Evolutionary conservation across 2,888 invertebrate genomes (phyloP).

Genomic region (Shargacucullia verbasci): DNA sequence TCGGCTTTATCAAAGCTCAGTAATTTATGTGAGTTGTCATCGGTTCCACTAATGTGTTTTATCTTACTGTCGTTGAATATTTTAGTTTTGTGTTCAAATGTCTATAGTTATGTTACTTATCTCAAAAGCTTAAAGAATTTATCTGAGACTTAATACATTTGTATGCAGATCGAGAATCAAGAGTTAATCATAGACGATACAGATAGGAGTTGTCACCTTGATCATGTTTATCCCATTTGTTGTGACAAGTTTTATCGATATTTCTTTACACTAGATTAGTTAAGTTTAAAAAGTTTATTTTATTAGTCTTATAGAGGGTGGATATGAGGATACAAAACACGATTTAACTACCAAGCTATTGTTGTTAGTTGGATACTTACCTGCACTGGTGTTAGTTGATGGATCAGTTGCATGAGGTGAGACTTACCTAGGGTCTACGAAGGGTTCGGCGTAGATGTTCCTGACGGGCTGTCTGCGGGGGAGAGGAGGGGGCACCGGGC

Average conservation of each 20-base stretch:
- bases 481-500: conserved; percentile 90
- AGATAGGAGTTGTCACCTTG: conserved; percentile 27
- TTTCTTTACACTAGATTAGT: background rate
- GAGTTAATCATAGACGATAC: conserved; percentile 29
- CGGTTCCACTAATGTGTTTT: conserved; percentile 71
- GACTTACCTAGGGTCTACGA: conserved; percentile 90
- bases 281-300: background rate
- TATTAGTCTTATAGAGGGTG: background rate
- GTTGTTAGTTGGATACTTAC: conserved; percentile 53
- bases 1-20: conserved; percentile 77
- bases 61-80: conserved; percentile 64
- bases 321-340: background rate
- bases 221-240: conserved; percentile 23
- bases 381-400: conserved; percentile 47
- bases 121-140: conserved; percentile 41
- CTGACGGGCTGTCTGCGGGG: conserved; percentile 90
- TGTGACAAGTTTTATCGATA: conserved; percentile 2
- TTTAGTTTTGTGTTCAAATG: conserved; percentile 43
- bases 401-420: conserved; percentile 29
- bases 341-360: conserved; percentile 2
- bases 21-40: conserved; percentile 76
- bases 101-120: conserved; percentile 40
- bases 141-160: conserved; percentile 35
- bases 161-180: conserved; percentile 27
- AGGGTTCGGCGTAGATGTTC: conserved; percentile 91